Conservation (phyloP, 1,140 invertebrate genomes). For the Drosophila gunungcola region DNA sequence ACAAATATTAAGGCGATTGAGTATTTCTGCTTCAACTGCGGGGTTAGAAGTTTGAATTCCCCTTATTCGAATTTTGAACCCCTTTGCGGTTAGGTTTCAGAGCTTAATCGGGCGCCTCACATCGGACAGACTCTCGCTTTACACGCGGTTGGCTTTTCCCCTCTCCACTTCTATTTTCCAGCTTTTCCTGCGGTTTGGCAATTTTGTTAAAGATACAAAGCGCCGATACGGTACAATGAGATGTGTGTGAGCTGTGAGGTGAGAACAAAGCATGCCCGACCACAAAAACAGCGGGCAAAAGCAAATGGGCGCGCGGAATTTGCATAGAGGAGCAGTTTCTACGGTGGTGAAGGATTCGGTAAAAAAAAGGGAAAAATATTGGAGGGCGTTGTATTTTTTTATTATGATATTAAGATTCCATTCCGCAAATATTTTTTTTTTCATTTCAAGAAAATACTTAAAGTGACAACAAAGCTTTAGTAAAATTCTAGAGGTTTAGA, state of each 20-base stretch:
- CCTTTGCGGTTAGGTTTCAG: conserved; percentile 46
- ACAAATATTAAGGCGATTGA: conserved; percentile 69
- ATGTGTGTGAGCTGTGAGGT: conserved; percentile 57
- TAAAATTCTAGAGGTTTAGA: neutral
- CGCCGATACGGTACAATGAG: conserved; percentile 59
- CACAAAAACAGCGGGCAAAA: conserved; percentile 33
- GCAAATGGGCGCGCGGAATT: conserved; percentile 38
- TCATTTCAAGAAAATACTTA: no score
- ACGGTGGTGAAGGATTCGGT: conserved; percentile 11
- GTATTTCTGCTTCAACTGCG: conserved; percentile 34
- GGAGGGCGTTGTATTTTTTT: neutral
- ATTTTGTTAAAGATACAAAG: conserved; percentile 80
- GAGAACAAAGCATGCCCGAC: conserved; percentile 69
- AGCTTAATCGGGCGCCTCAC: conserved; percentile 60
- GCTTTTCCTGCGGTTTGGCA: conserved; percentile 73
- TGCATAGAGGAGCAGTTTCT: conserved; percentile 25
- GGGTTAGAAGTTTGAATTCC: conserved; percentile 19
- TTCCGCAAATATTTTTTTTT: no score
- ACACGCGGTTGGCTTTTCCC: conserved; percentile 38
- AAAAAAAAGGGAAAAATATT: conserved; percentile 4
- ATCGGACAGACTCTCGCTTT: conserved; percentile 47
- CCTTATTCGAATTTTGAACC: neutral
- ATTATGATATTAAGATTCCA: no score
- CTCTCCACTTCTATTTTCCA: conserved; percentile 11
- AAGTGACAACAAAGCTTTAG: no score